Evolutionary conservation across 2,113 vertebrate species (phyloP).

Genomic region (Seriola quinqueradiata): DNA sequence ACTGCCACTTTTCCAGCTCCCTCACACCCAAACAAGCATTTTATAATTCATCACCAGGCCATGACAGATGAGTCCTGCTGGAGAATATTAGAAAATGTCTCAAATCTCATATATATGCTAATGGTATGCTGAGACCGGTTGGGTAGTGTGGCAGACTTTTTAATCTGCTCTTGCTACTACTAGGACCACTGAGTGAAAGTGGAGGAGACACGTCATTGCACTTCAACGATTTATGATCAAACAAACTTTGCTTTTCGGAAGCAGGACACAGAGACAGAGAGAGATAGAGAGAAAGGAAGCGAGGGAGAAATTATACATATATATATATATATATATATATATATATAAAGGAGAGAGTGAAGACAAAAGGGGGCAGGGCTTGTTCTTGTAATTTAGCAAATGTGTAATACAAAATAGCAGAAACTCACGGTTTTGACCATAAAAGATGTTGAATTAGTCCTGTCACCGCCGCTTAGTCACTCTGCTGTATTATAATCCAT

Average conservation of each 20-base stretch:
- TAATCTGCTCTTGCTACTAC: conserved; percentile 93
- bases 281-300: conserved; percentile 83
- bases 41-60: conserved; percentile 99
- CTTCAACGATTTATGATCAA: conserved; percentile 97
- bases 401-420: conserved; percentile 91
- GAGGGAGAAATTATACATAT: conserved; percentile 74
- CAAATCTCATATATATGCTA: conserved; percentile 99
- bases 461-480: conserved; percentile 76
- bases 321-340: too few species aligned
- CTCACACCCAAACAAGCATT: conserved; percentile 95
- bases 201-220: conserved; percentile 95
- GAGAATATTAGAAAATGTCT: conserved; percentile 99
- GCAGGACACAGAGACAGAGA: conserved; percentile 82
- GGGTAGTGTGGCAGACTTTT: conserved; percentile 92
- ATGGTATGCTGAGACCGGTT: conserved; percentile 96
- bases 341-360: conserved; percentile 50
- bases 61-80: conserved; percentile 99
- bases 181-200: conserved; percentile 93
- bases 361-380: conserved; percentile 83
- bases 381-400: conserved; percentile 92
- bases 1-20: conserved; percentile 81
- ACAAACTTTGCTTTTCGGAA: conserved; percentile 90
- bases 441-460: conserved; percentile 91
- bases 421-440: conserved; percentile 88
- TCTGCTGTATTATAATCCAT: conserved; percentile 81